phyloP scores from a whole-genome alignment of 2,888 invertebrate species.

The Eristalis arbustorum region DNA sequence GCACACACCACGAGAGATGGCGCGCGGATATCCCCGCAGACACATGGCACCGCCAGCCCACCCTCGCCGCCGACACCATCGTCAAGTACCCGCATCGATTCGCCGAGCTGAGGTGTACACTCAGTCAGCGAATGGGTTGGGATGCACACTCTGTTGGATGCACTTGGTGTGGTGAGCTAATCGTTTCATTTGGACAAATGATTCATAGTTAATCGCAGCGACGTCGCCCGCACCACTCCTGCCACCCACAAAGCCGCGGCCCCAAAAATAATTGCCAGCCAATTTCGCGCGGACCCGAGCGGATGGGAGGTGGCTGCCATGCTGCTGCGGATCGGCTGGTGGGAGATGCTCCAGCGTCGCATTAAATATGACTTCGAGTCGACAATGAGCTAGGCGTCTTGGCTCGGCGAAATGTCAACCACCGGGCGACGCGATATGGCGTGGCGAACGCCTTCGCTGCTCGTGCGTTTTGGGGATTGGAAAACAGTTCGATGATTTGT shows the following conservation, averaged over 20 bases:
- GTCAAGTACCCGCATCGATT: slow-evolving; percentile 26
- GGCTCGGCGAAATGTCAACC: slow-evolving; percentile 56
- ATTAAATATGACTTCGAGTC: slow-evolving; percentile 55
- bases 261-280: slow-evolving; percentile 46
- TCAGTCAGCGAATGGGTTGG: slow-evolving; percentile 54
- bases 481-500: slow-evolving; percentile 41
- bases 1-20: slow-evolving; percentile 30
- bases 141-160: slow-evolving; percentile 55
- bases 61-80: not conserved
- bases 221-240: slow-evolving; percentile 24
- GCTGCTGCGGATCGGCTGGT: slow-evolving; percentile 13
- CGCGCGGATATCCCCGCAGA: not conserved
- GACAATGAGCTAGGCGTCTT: slow-evolving; percentile 52
- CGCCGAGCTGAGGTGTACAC: slow-evolving; percentile 36
- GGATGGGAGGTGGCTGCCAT: slow-evolving; percentile 25
- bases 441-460: slow-evolving; percentile 41
- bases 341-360: slow-evolving; percentile 36
- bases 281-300: slow-evolving; percentile 14
- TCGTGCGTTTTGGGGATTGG: slow-evolving; percentile 34
- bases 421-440: slow-evolving; percentile 13
- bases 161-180: slow-evolving; percentile 67
- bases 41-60: slow-evolving; percentile 10
- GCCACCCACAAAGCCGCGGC: not conserved
- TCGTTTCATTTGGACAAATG: slow-evolving; percentile 70
- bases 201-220: slow-evolving; percentile 63